phyloP scores from a whole-genome alignment of 2,888 invertebrate species.

The Synergus itoensis region DNA sequence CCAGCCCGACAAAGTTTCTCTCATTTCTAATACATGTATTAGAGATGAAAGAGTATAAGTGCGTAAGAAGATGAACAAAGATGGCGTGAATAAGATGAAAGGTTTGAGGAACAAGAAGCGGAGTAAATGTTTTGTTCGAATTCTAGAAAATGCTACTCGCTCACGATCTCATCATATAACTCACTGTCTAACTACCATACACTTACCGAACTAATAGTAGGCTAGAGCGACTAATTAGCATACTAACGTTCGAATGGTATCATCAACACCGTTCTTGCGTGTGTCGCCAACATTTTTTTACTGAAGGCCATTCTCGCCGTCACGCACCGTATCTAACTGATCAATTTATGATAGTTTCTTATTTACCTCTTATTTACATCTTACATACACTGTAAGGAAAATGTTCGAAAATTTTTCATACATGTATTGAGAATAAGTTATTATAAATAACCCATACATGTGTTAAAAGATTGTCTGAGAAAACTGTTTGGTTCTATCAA shows the following conservation, averaged over 20 bases:
- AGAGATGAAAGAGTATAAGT: too few relatives aligned
- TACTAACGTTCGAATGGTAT: slow-evolving; percentile 50
- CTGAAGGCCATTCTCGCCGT: slow-evolving; percentile 13
- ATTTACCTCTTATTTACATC: neutral
- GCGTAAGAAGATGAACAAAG: slow-evolving; percentile 8
- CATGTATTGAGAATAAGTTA: too few relatives aligned
- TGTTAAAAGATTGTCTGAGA: too few relatives aligned
- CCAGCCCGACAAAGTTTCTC: neutral
- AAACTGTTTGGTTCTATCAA: too few relatives aligned
- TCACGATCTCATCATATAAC: slow-evolving; percentile 49
- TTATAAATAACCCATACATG: too few relatives aligned
- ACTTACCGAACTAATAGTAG: slow-evolving; percentile 52
- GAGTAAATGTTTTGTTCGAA: slow-evolving; percentile 25
- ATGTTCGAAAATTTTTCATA: too few relatives aligned
- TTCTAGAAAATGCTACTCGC: slow-evolving; percentile 45
- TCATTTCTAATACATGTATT: too few relatives aligned
- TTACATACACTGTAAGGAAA: too few relatives aligned
- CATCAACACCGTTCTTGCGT: slow-evolving; percentile 36
- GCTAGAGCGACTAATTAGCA: slow-evolving; percentile 53
- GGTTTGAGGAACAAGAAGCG: neutral
- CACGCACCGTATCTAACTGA: neutral
- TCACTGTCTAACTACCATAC: slow-evolving; percentile 49
- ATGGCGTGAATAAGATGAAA: slow-evolving; percentile 4
- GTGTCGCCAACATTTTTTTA: neutral
- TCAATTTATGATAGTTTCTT: neutral